Conservation (phyloP, 2,888 invertebrate genomes). For the Acanthococcus lagerstroemiae region DNA sequence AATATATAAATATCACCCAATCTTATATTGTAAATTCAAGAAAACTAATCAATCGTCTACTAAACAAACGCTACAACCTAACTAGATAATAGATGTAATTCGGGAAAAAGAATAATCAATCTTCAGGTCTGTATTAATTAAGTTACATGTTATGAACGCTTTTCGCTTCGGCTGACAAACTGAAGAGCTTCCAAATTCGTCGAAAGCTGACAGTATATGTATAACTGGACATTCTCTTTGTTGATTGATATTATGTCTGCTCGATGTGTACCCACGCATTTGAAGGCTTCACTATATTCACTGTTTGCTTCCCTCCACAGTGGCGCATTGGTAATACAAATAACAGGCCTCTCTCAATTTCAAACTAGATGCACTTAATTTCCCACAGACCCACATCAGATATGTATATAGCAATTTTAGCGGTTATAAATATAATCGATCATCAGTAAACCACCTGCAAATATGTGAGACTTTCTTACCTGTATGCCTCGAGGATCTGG, state of each 20-base stretch:
- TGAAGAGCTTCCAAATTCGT: slow-evolving; percentile 25
- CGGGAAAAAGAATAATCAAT: slow-evolving; percentile 22
- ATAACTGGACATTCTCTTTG: slow-evolving; percentile 12
- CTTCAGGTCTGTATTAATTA: slow-evolving; percentile 29
- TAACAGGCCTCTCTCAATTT: too few species aligned
- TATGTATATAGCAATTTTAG: too few species aligned
- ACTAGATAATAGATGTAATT: slow-evolving; percentile 23
- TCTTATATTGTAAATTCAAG: slow-evolving; percentile 22
- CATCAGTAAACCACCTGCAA: too few species aligned
- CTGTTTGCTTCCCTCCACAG: slow-evolving; percentile 25
- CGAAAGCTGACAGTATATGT: slow-evolving; percentile 11
- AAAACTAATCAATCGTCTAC: slow-evolving; percentile 19
- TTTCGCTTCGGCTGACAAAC: slow-evolving; percentile 27
- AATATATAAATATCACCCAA: slow-evolving; percentile 19
- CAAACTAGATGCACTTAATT: too few species aligned
- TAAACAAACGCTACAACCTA: slow-evolving; percentile 10
- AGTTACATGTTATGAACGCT: slow-evolving; percentile 20
- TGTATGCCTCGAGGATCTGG: too few species aligned
- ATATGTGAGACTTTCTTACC: too few species aligned
- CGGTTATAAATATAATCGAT: too few species aligned
- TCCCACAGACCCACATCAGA: too few species aligned
- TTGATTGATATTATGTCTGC: slow-evolving; percentile 6
- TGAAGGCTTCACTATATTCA: slow-evolving; percentile 25
- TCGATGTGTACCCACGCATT: slow-evolving; percentile 28
- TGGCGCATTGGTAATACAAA: slow-evolving; percentile 16